Base-by-base conservation (phyloP, 1,140 invertebrate species). In the Drosophila bipectinata region DNA sequence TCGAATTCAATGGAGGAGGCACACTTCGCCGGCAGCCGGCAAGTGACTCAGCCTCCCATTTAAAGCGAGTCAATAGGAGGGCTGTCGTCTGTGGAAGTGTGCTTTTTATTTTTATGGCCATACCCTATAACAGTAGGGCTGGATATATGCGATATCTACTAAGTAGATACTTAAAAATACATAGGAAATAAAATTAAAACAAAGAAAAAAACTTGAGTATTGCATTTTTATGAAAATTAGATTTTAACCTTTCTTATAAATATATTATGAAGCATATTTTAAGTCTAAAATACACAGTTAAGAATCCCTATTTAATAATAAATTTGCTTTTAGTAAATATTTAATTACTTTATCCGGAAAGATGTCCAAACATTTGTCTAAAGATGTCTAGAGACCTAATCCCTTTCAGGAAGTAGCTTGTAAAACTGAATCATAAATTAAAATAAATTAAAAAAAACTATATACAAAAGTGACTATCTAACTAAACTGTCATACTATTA, bases 11-110 rank as follows among this genome's bases (percentile, higher is more conserved):
- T 51, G 64, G 53, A 62, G 62, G 63, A 49, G 66, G n/a, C 66
- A 34, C 68, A 58, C 51, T 72, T 53, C 56, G 63, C 52, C 69
- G 60, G 39, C 9, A 60, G 51, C 69, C 69, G 72, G 72, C 71
- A 74, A 74, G 72, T 74, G 72, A 74, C 51, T 74, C 72, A 74
- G 39, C 45, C 58, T 64, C 52, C 59, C 59, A 64, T 51, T 56
- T 74, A 52, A 64, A 56, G 55, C 66, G 60, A 73, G 45, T 56
- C 53, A 64, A 56, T 15, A 34, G 57, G 30, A 74, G 32, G 47
- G 26, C 21, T 30, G 55, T 30, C 24, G 44, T 15, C 39, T 4
- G n/a, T 37, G 41, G 41, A 44, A 44, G 41, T 44, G 14, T 44
- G 41, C 7, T 15, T 44, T 44, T 15, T 18, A 18, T 44, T 44